phyloP scores from a whole-genome alignment of 2,888 invertebrate species.

The Tipula lateralis region DNA sequence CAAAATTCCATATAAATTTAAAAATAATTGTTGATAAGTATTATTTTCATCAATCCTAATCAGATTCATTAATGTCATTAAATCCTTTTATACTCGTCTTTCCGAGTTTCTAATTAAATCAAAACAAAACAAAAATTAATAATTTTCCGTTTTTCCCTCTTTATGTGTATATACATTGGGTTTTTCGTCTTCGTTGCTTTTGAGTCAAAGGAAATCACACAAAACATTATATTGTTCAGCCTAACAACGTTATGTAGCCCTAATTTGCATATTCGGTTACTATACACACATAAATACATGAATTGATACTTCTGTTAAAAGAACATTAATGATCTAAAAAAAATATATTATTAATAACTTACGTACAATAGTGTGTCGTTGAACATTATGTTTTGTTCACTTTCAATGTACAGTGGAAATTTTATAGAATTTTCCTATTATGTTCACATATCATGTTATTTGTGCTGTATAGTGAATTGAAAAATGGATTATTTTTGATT shows the following conservation, averaged over 20 bases:
- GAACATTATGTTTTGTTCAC: slow-evolving; percentile 12
- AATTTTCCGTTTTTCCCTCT: background rate
- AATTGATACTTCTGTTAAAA: slow-evolving; percentile 19
- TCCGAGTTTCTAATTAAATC: slow-evolving; percentile 11
- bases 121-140: slow-evolving; percentile 24
- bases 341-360: background rate
- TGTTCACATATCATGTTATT: too few relatives aligned
- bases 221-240: background rate
- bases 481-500: slow-evolving; percentile 19
- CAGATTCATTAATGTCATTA: slow-evolving; percentile 19
- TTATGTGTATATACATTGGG: background rate
- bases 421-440: background rate
- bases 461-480: background rate
- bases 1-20: background rate
- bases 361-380: slow-evolving; percentile 19
- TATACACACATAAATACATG: background rate
- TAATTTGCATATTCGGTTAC: slow-evolving; percentile 14
- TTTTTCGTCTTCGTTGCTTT: background rate
- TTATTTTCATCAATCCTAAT: slow-evolving; percentile 24
- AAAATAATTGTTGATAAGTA: background rate
- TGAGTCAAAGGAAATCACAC: background rate
- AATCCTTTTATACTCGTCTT: slow-evolving; percentile 11
- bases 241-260: background rate
- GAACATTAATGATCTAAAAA: slow-evolving; percentile 20
- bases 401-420: background rate